Conservation (phyloP, 2,888 invertebrate genomes). For the Conus canariensis region DNA sequence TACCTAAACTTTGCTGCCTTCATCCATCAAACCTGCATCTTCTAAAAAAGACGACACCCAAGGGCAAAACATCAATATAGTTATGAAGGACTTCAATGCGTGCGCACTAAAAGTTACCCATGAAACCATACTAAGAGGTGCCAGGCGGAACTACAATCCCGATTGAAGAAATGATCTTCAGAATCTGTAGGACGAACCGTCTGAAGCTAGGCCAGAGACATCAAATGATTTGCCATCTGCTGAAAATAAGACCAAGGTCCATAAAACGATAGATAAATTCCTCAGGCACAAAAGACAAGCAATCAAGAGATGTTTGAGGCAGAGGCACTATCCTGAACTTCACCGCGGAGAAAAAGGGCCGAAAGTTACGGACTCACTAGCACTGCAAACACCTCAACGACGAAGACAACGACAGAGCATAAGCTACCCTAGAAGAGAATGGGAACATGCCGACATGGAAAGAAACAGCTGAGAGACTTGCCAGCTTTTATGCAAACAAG, state of each 20-base stretch:
- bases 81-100: too few species aligned
- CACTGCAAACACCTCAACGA: not conserved
- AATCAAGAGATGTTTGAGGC: not conserved
- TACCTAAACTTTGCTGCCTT: too few species aligned
- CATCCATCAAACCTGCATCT: too few species aligned
- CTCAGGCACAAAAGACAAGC: not conserved
- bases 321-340: not conserved
- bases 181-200: not conserved
- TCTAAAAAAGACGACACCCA: too few species aligned
- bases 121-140: too few species aligned
- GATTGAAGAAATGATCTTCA: not conserved
- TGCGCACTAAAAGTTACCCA: too few species aligned
- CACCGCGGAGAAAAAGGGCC: not conserved
- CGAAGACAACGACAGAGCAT: not conserved
- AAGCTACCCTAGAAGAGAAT: not conserved
- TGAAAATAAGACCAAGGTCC: not conserved
- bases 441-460: not conserved
- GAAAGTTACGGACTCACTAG: not conserved
- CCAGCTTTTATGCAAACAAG: not conserved
- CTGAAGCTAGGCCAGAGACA: not conserved
- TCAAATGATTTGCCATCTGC: not conserved
- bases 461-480: not conserved
- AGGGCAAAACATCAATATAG: too few species aligned
- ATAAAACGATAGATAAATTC: not conserved
- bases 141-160: not conserved